phyloP scores from a whole-genome alignment of 2,888 invertebrate genomes.

The Camptogramma bilineatum region DNA sequence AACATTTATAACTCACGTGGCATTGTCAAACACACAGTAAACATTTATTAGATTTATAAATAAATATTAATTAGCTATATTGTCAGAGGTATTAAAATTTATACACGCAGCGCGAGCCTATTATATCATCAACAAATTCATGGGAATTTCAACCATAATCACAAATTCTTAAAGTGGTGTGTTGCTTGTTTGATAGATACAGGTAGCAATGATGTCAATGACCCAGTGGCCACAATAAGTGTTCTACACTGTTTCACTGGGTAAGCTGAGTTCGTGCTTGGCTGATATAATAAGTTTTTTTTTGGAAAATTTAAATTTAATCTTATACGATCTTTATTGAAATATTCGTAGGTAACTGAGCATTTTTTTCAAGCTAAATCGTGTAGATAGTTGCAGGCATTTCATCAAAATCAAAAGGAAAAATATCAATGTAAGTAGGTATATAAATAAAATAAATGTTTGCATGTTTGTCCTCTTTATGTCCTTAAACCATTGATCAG shows the following conservation, averaged over 20 bases:
- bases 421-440: no score
- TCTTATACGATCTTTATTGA: no score
- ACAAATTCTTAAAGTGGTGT: slow-evolving; percentile 21
- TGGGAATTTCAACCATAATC: slow-evolving; percentile 18
- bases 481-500: no score
- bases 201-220: slow-evolving; percentile 62
- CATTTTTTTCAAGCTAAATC: not conserved
- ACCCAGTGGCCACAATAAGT: slow-evolving; percentile 57
- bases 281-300: not conserved
- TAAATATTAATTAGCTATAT: slow-evolving; percentile 36
- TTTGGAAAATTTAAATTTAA: not conserved
- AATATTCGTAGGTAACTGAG: not conserved
- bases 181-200: slow-evolving; percentile 30
- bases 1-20: slow-evolving; percentile 17
- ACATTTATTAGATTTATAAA: slow-evolving; percentile 21
- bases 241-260: slow-evolving; percentile 58
- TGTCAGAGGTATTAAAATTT: slow-evolving; percentile 24
- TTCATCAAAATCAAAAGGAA: no score
- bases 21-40: slow-evolving; percentile 10
- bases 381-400: no score
- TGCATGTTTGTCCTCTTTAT: no score
- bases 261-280: slow-evolving; percentile 36
- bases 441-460: no score
- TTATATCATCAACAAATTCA: slow-evolving; percentile 22
- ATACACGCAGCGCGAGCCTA: slow-evolving; percentile 7